These are phyloP conservation scores for Cyanoderma ruficeps DNA, from an alignment of 2,113 vertebrate genomes.

Conservation along the genomic window DNA sequence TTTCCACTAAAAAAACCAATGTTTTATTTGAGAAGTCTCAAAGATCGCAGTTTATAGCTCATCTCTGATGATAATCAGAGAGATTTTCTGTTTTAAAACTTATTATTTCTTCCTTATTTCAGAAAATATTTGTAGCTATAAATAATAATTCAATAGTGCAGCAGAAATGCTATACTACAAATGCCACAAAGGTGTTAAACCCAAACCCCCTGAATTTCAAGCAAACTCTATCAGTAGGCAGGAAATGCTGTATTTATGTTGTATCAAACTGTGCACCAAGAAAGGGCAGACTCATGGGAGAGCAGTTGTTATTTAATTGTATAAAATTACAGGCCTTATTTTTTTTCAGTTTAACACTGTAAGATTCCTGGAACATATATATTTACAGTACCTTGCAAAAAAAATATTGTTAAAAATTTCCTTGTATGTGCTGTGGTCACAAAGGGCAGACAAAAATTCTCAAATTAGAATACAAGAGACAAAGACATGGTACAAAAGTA, in stretches of 20 bases:
- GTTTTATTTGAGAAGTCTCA: not conserved
- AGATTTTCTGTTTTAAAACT: not conserved
- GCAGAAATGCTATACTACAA: not conserved
- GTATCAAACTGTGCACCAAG: not conserved
- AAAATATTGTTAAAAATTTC: not conserved
- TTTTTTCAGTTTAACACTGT: not conserved
- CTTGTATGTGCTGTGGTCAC: not conserved
- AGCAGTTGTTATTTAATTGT: not conserved
- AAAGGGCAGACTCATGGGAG: not conserved
- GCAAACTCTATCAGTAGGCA: not conserved
- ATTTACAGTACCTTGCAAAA: not conserved
- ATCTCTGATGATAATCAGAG: not conserved
- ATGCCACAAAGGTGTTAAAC: not conserved
- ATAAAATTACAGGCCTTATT: not conserved
- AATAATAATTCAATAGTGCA: not conserved
- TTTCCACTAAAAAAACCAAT: not conserved
- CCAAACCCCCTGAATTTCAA: not conserved
- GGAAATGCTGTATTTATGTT: not conserved
- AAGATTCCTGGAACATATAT: not conserved
- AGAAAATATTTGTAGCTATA: not conserved
- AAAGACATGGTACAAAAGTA: not conserved
- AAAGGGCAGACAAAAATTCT: not conserved
- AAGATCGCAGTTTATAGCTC: not conserved
- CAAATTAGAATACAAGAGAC: not conserved
- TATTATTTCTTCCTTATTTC: not conserved